These are phyloP conservation scores for Lithobates sylvaticus DNA, from an alignment of 2,797 vertebrate species.

Conservation along the genomic window DNA sequence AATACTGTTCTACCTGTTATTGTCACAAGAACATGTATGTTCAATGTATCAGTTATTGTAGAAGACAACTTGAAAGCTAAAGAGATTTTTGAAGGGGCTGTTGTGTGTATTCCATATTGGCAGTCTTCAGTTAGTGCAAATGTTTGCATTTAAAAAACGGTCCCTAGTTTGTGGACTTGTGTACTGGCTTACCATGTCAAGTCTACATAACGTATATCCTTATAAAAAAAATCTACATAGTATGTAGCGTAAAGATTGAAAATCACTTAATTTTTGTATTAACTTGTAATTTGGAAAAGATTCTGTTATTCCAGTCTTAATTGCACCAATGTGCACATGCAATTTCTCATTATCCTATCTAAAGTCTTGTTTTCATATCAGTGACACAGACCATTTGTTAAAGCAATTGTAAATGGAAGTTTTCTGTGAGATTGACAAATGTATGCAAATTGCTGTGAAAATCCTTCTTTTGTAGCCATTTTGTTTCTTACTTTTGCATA, in stretches of 20 bases:
- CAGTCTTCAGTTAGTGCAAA: too few species aligned
- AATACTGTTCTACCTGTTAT: too few species aligned
- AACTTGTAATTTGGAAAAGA: not conserved
- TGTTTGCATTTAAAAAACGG: too few species aligned
- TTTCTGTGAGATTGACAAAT: not conserved
- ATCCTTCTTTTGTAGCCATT: slow-evolving; percentile 11
- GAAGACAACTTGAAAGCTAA: too few species aligned
- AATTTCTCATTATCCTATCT: not conserved
- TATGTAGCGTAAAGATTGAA: not conserved
- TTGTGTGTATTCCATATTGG: too few species aligned
- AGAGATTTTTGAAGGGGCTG: too few species aligned
- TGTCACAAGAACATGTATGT: too few species aligned
- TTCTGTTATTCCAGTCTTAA: not conserved
- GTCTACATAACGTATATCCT: too few species aligned
- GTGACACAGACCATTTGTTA: slow-evolving; percentile 20
- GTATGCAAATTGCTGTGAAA: slow-evolving; percentile 32
- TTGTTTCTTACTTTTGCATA: slow-evolving; percentile 16
- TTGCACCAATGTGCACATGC: slow-evolving; percentile 29
- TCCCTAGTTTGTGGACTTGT: too few species aligned
- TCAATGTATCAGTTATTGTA: too few species aligned
- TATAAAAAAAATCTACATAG: not conserved
- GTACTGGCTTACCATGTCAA: too few species aligned
- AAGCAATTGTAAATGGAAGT: not conserved
- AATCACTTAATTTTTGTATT: not conserved
- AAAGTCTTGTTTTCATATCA: slow-evolving; percentile 19